Percentiles rank a stretch among this genome's conserved stretches.
These are phyloP conservation scores for Cremastobaeus sp. DNA, from an alignment of 2,888 invertebrate genomes.

Conservation along the genomic window DNA sequence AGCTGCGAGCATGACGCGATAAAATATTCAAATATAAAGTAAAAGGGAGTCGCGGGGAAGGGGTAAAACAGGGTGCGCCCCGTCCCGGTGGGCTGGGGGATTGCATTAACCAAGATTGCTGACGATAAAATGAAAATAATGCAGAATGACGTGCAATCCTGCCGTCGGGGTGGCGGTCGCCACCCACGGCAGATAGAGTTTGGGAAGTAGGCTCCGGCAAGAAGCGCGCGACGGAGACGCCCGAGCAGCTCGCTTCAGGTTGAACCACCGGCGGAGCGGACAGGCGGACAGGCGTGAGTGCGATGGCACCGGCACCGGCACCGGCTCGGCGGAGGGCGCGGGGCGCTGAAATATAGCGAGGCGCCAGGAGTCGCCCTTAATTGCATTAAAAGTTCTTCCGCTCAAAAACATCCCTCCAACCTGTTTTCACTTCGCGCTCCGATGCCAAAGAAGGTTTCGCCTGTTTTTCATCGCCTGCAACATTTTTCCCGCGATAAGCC, in stretches of 20 bases:
- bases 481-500: slow-evolving; percentile 24
- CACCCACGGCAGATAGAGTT: slow-evolving; percentile 71
- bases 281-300: slow-evolving; percentile 43
- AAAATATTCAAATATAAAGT: slow-evolving; percentile 76
- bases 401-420: slow-evolving; percentile 72
- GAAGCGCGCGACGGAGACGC: slow-evolving; percentile 16
- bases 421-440: slow-evolving; percentile 65
- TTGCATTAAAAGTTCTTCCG: slow-evolving; percentile 76
- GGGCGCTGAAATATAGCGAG: slow-evolving; percentile 61
- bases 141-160: slow-evolving; percentile 73
- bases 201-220: slow-evolving; percentile 69
- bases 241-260: slow-evolving; percentile 2
- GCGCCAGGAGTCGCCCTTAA: slow-evolving; percentile 75
- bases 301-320: slow-evolving; percentile 6
- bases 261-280: slow-evolving; percentile 17
- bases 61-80: slow-evolving; percentile 46
- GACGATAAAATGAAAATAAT: slow-evolving; percentile 78
- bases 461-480: slow-evolving; percentile 8
- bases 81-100: slow-evolving; percentile 64
- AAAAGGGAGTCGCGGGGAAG: slow-evolving; percentile 66
- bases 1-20: slow-evolving; percentile 66
- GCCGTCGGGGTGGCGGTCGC: slow-evolving; percentile 60
- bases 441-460: slow-evolving; percentile 39
- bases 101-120: slow-evolving; percentile 78
- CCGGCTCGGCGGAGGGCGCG: slow-evolving; percentile 17